These are phyloP conservation scores for Aphodius granarius DNA, from an alignment of 2,888 invertebrate species.

Conservation along the genomic window DNA sequence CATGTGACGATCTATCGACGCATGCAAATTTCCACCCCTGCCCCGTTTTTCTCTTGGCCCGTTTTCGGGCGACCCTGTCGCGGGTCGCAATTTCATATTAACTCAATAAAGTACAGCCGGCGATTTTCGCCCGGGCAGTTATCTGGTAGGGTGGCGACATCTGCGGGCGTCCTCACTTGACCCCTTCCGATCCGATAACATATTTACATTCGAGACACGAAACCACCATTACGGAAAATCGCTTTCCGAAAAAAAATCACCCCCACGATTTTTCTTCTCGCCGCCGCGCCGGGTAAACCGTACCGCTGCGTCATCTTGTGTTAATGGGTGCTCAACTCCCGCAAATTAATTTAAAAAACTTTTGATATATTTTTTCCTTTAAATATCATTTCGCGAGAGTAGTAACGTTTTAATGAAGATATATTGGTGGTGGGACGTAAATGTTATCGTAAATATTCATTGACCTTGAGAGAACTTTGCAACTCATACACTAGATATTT, in stretches of 20 bases:
- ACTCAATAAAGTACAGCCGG: background rate
- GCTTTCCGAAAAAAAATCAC: slow-evolving; percentile 5
- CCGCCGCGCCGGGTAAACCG: background rate
- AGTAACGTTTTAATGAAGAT: too few species aligned
- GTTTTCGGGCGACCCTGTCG: background rate
- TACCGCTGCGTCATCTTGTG: background rate
- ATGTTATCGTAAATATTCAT: too few species aligned
- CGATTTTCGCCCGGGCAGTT: background rate
- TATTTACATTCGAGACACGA: slow-evolving; percentile 27
- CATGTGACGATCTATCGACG: background rate
- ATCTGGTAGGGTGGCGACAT: background rate
- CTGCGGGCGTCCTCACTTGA: background rate
- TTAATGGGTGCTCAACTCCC: background rate
- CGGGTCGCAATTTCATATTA: background rate
- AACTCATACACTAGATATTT: too few species aligned
- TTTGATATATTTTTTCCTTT: too few species aligned
- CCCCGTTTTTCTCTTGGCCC: background rate
- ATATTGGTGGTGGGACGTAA: too few species aligned
- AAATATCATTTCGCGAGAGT: too few species aligned
- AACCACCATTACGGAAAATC: slow-evolving; percentile 26
- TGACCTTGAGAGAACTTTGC: too few species aligned
- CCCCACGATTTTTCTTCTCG: background rate
- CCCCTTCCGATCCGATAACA: slow-evolving; percentile 16
- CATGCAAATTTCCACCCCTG: background rate
- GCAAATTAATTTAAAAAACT: background rate